Evolutionary conservation across 2,888 invertebrate species (phyloP), one percentile per base, ranked within the genome.

Genomic region (Apamea monoglypha): DNA sequence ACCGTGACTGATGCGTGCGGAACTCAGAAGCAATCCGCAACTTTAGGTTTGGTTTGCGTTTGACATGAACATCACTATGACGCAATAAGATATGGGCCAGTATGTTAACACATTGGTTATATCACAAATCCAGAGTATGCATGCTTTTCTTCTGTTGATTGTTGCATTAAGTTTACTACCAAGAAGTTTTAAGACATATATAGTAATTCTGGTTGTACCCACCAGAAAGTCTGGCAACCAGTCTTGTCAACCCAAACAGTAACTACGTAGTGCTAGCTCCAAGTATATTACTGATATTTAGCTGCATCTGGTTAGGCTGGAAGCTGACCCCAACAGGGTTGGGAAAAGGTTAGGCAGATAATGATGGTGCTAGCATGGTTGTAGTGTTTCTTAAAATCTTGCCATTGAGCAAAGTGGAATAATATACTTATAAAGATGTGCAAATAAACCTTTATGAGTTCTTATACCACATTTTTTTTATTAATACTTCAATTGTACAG

Each of bases 1-100:
- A 61, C 67, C 66, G 69, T 76, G 76, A 77, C 86, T 50, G 86
- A 85, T 88, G 63, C 74, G 71, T 88, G 73, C 74, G 77, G 72
- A 77, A 88, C 72, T 63, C 71, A 75, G 85, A 53, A 80, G 85
- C 80, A 53, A 64, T 50, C 56, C 18, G 36, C 81, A 53, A 69
- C 40, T 80, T 59, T 74, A 44, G 44, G 53, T 29, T 71, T 47
- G 63, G 44, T 72, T 87, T 69, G 68, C 53, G 59, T 73, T 76
- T 71, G 76, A 86, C 56, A 86, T 67, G 67, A 76, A 61, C 67
- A 83, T 82, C 40, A 50, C 61, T 68, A 16, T 86, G 70, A 76
- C 50, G 47, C 32, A 76, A 87, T 56, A 47, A 21, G 16, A 66
- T 68, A 68, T 64, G 14, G 63, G 25, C 21, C 18, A 78, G 32